These are phyloP conservation scores for Barypeithes pellucidus DNA, from an alignment of 2,888 invertebrate species.

Conservation along the genomic window DNA sequence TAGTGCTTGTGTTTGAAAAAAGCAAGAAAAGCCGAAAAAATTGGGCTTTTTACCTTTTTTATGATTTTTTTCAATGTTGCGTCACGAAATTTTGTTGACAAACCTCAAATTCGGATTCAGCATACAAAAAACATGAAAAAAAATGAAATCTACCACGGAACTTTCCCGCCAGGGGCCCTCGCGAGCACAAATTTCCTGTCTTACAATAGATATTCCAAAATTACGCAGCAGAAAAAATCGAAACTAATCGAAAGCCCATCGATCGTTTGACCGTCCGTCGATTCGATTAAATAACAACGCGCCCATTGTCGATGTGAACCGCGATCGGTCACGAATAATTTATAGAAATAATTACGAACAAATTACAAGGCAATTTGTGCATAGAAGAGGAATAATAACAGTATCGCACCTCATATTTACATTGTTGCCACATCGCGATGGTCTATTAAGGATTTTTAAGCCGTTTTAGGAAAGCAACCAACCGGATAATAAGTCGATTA, in stretches of 20 bases:
- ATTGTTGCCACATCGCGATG: slow-evolving; percentile 21
- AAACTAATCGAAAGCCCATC: slow-evolving; percentile 14
- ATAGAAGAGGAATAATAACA: slow-evolving; percentile 40
- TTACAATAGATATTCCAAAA: not conserved
- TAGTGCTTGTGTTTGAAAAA: too few species aligned
- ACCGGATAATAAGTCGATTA: too few species aligned
- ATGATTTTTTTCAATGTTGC: too few species aligned
- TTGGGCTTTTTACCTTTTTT: too few species aligned
- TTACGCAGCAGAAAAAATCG: slow-evolving; percentile 22
- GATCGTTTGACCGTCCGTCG: slow-evolving; percentile 12
- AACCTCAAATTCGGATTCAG: too few species aligned
- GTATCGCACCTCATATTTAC: slow-evolving; percentile 38
- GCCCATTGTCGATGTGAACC: slow-evolving; percentile 38
- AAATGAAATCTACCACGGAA: too few species aligned
- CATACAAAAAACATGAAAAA: too few species aligned
- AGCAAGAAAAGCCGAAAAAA: too few species aligned
- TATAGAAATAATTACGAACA: slow-evolving; percentile 46
- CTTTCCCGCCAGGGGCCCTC: too few species aligned
- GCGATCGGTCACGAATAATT: slow-evolving; percentile 49
- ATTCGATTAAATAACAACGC: slow-evolving; percentile 30
- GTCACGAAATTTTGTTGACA: too few species aligned
- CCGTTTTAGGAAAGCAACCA: slow-evolving; percentile 7
- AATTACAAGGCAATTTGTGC: slow-evolving; percentile 46
- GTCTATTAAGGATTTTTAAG: not conserved
- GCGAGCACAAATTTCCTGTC: too few species aligned